Evolutionary conservation across 2,113 vertebrate genomes (phyloP).

Genomic region (Oenanthe oenanthe): DNA sequence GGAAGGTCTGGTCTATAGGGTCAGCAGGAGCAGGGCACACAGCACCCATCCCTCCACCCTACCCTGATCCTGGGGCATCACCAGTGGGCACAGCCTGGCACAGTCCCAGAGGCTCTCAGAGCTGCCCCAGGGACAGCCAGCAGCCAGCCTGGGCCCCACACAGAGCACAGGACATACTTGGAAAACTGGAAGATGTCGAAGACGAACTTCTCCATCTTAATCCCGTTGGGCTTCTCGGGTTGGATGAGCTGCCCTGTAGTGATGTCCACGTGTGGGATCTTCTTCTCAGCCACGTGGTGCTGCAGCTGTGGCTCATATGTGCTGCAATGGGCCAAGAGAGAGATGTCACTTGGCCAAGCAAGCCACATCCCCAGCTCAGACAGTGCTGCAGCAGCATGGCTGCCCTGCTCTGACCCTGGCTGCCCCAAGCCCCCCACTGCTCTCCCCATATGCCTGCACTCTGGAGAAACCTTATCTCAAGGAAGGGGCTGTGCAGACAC

Average conservation of each 20-base stretch:
- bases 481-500: neutral
- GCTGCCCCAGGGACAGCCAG: neutral
- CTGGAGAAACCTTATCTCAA: neutral
- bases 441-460: rapidly evolving
- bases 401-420: neutral
- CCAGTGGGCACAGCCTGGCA: neutral
- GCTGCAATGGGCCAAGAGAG: constrained; percentile 65
- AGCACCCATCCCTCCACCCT: neutral
- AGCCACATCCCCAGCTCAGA: neutral
- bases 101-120: neutral
- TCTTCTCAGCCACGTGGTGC: constrained; percentile 96
- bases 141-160: neutral
- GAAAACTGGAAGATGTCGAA: constrained; percentile 99
- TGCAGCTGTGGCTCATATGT: constrained; percentile 87
- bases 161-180: constrained; percentile 80
- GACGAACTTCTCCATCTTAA: constrained; percentile 99
- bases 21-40: rapidly evolving
- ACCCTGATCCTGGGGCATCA: rapidly evolving
- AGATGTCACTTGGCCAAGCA: rapidly evolving
- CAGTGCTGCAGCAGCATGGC: neutral
- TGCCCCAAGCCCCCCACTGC: rapidly evolving
- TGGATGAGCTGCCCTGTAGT: constrained; percentile 81
- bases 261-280: constrained; percentile 87
- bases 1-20: neutral
- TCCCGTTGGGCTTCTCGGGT: constrained; percentile 95